Percentiles rank a stretch among this genome's conserved stretches.
These are phyloP conservation scores for Nezara viridula DNA, from an alignment of 2,888 invertebrate genomes.

Conservation along the genomic window DNA sequence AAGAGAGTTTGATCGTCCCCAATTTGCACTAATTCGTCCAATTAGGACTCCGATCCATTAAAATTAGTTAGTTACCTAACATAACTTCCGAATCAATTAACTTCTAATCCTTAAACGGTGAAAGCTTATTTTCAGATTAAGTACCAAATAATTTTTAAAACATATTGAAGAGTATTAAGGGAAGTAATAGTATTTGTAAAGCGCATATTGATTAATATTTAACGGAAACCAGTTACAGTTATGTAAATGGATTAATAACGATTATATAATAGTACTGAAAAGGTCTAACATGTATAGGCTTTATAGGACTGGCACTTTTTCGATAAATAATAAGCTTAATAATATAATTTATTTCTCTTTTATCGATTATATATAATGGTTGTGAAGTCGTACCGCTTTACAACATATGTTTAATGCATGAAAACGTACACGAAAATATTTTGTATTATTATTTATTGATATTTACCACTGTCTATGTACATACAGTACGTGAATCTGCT, in stretches of 20 bases:
- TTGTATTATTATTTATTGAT: too few species aligned
- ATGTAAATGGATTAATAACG: not conserved
- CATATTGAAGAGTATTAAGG: not conserved
- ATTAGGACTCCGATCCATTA: not conserved
- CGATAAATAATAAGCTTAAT: not conserved
- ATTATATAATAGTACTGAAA: not conserved
- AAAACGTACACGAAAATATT: too few species aligned
- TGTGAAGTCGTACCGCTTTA: not conserved
- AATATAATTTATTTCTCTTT: not conserved
- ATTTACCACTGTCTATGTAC: too few species aligned
- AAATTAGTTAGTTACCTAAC: not conserved
- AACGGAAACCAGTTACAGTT: not conserved
- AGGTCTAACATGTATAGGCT: not conserved
- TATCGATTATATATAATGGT: not conserved
- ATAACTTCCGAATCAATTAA: not conserved
- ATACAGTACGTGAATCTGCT: too few species aligned
- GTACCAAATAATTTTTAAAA: not conserved
- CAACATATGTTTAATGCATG: not conserved
- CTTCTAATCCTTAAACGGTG: not conserved
- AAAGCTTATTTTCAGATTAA: not conserved
- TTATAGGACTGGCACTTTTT: not conserved
- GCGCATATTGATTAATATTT: not conserved
- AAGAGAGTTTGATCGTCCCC: not conserved
- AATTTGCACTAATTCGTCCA: slow-evolving; percentile 13
- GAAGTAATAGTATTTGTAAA: not conserved